Percentiles rank a stretch among this genome's conserved stretches.
Evolutionary conservation across 2,113 vertebrate species (phyloP).

Genomic region (Suncus etruscus): DNA sequence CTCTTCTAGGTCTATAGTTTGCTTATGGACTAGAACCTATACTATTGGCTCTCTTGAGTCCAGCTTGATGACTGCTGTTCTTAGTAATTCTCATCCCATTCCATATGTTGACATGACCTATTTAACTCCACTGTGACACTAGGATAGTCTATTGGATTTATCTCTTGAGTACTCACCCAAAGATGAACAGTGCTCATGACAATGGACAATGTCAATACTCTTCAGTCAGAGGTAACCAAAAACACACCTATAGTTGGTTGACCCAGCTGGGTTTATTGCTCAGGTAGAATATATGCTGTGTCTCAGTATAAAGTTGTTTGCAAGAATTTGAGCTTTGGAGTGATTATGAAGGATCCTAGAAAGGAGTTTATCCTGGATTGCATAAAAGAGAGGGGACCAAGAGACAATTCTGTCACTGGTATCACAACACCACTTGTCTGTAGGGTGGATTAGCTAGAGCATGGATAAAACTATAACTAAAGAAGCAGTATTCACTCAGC

Average conservation of each 20-base stretch:
- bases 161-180: not conserved
- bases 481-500: not conserved
- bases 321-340: not conserved
- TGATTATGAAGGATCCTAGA: not conserved
- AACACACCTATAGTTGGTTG: not conserved
- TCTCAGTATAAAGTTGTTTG: not conserved
- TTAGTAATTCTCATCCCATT: not conserved
- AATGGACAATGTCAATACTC: no score
- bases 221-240: not conserved
- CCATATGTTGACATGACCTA: not conserved
- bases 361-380: not conserved
- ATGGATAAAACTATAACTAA: not conserved
- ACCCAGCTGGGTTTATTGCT: not conserved
- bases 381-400: not conserved
- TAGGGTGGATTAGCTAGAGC: not conserved
- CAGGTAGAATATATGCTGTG: not conserved
- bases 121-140: not conserved
- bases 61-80: not conserved
- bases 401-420: not conserved
- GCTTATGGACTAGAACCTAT: not conserved
- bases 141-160: not conserved
- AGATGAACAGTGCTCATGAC: not conserved
- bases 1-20: not conserved
- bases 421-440: not conserved
- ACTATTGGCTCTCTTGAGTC: not conserved